A percentile compares a stretch with the other conserved stretches of the same genome.
These are phyloP conservation scores for Rhyacophila brunnea DNA, from an alignment of 1,140 invertebrate species.

Conservation along the genomic window DNA sequence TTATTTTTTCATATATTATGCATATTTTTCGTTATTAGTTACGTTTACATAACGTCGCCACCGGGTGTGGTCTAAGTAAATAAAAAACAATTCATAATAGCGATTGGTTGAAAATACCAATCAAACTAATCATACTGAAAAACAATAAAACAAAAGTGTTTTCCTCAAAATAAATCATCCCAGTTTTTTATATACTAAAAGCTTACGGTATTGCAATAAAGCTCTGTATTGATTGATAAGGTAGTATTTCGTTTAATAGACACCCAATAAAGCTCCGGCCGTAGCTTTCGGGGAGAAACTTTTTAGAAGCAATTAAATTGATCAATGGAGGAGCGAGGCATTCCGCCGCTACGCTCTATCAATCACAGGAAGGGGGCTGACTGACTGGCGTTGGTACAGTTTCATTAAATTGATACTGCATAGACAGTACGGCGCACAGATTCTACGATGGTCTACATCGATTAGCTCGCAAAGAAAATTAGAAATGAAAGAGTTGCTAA, in stretches of 20 bases:
- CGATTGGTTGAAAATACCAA: too few species aligned
- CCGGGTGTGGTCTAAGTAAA: too few species aligned
- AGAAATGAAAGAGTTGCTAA: too few species aligned
- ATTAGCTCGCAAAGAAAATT: background rate
- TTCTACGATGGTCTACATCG: background rate
- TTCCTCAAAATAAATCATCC: too few species aligned
- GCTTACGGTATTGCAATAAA: too few species aligned
- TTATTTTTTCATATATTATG: too few species aligned
- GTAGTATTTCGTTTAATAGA: slow-evolving; percentile 25
- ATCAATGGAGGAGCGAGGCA: slow-evolving; percentile 13
- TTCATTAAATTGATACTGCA: slow-evolving; percentile 14
- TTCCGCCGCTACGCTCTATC: slow-evolving; percentile 16
- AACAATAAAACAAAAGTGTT: too few species aligned
- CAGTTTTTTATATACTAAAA: too few species aligned
- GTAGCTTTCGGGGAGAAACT: slow-evolving; percentile 2
- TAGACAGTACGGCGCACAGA: background rate
- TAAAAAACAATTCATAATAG: too few species aligned
- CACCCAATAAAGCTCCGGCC: slow-evolving; percentile 23
- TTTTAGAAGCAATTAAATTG: slow-evolving; percentile 32
- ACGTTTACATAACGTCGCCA: too few species aligned
- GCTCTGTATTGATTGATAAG: slow-evolving; percentile 16
- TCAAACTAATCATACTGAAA: too few species aligned
- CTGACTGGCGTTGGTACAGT: background rate
- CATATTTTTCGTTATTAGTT: too few species aligned
- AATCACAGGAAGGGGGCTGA: slow-evolving; percentile 18